Conservation (phyloP, 2,888 invertebrate genomes). For the Sminthurides aquaticus region DNA sequence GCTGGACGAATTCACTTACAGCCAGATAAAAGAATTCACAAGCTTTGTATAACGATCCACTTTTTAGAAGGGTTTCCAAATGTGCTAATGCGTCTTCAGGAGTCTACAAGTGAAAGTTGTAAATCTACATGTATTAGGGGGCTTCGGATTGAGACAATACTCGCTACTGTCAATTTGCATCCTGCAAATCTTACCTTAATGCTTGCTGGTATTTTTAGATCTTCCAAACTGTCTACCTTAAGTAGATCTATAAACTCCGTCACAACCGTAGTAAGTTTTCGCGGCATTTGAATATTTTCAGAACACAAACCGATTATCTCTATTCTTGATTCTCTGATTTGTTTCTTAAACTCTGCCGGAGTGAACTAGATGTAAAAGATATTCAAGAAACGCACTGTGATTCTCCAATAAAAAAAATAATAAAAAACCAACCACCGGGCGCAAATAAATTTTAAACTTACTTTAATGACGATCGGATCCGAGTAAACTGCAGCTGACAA, state of each 20-base stretch:
- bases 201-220: slow-evolving; percentile 4
- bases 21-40: slow-evolving; percentile 25
- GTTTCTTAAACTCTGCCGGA: slow-evolving; percentile 10
- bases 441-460: slow-evolving; percentile 7
- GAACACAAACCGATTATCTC: slow-evolving; percentile 6
- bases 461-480: slow-evolving; percentile 30
- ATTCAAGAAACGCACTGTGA: no score
- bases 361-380: slow-evolving; percentile 13
- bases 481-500: slow-evolving; percentile 28
- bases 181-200: slow-evolving; percentile 8
- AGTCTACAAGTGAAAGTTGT: slow-evolving; percentile 14
- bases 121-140: neutral
- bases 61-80: slow-evolving; percentile 21
- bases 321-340: slow-evolving; percentile 14
- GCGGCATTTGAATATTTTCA: neutral
- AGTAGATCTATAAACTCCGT: slow-evolving; percentile 14
- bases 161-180: neutral
- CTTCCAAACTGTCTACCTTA: slow-evolving; percentile 1
- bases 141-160: no score
- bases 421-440: no score
- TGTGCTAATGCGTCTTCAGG: slow-evolving; percentile 22
- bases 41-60: slow-evolving; percentile 27
- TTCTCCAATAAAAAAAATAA: slow-evolving; percentile 1
- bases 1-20: slow-evolving; percentile 16
- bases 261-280: slow-evolving; percentile 4